Base-by-base conservation (phyloP, 92 coral and sea anemone genomes). In the Hydrozoanthus gracilis region DNA sequence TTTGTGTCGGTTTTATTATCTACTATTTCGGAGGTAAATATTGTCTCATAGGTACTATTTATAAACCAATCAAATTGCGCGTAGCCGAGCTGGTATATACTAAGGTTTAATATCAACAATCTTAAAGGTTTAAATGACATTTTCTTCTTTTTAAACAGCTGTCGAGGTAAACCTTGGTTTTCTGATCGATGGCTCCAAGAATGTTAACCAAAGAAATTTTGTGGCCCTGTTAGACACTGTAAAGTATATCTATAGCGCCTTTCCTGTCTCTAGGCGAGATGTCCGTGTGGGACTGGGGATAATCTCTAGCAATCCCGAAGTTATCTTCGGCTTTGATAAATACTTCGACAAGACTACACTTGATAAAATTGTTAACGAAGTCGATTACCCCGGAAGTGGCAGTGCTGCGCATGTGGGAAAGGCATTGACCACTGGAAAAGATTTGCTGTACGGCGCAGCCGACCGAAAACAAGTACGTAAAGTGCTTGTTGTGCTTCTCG, bases 111-210 rank as follows among this genome's bases (percentile, higher is more conserved):
- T 27, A 2, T 27, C 39, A 27, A 2, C 2, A 0, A 27, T 0
- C 39, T 0, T 27, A 27, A 27, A 27, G 39, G 1, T 27, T 27
- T 0, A 27, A 27, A 27, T 27, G 39, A 27, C 39, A 27, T 0
- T 27, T 27, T 27, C 39, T 0, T 27, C 39, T 27, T 27, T 27
- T 27, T 27, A 27, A 27, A 0, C 87, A 94, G 95, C 91, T 86
- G 93, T 94, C n/a, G 93, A 92, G 74, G 92, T 94, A n/a, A 95
- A 96, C 44, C 90, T 96, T 77, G 96, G 94, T 3, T 96, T 96
- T 82, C 83, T 96, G 48, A 88, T 96, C 45, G 98, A 96, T 52
- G 98, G 96, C 48, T 94, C 98, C 18, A 79, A 74, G 49, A 88
- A 88, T 17, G 92, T 92, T 3, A 89, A 91, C 14, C 88, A 90